Base-by-base conservation (phyloP, 2,797 vertebrate genomes). In the Tangara arthus region DNA sequence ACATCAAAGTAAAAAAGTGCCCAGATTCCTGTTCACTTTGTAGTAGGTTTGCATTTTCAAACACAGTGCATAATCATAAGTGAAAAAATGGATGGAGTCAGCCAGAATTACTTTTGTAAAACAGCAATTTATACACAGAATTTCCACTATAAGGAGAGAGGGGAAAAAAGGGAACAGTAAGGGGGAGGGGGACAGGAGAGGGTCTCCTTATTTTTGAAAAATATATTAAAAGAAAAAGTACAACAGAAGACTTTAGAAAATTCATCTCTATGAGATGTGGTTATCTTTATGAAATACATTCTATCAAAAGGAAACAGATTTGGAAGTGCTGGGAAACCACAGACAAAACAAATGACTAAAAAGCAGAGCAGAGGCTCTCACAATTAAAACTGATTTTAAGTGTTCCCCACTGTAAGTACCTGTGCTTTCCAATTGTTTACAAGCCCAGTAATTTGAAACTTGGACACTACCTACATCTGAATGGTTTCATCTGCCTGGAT, bases 21-120 rank as follows among this genome's bases (percentile, higher is more conserved):
- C n/a, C 61, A 71, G 21, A 7, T 92, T 87, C 28, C 46, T 83
- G 57, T 81, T 91, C 35, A 1, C 39, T 92, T 89, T 44, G 35
- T 81, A 77, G 75, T n/a, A 87, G 46, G 32, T 55, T 88, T 89
- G 66, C 26, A 41, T 83, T 94, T 92, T 86, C 53, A 89, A 92
- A 68, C 23, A 49, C 7, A 68, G 32, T 42, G 39, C 28, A 47
- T 75, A 90, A 83, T 69, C 64, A 17, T 64, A 80, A 57, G n/a
- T 30, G 24, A 60, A 88, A 92, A 85, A 81, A 86, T 6, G 6
- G n/a, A 75, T 55, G 15, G 34, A 80, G 11, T 87, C 57, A 80
- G 32, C 7, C 47, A 76, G 34, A 86, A 76, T 63, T 81, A 23
- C n/a, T 87, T 73, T 35, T 39, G 15, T 39, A 68, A 79, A 85